Evolutionary conservation across 2,888 invertebrate species (phyloP).

Genomic region (Drosophila mimetica): DNA sequence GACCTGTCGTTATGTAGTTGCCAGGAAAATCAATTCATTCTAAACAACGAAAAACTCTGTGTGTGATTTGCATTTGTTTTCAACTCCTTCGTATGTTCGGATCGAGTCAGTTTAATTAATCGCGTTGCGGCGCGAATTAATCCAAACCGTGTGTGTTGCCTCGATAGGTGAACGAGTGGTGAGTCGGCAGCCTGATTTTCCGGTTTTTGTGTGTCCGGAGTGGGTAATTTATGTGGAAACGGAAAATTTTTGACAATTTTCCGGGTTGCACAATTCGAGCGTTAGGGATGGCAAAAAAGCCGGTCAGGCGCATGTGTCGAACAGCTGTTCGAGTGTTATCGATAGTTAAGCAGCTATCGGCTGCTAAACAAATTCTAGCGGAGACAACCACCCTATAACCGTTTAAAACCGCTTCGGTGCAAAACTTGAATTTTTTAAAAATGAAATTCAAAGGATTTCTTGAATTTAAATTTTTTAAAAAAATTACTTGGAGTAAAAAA

Average conservation of each 20-base stretch:
- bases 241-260: conserved; percentile 29
- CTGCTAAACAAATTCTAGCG: background rate
- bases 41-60: conserved; percentile 31
- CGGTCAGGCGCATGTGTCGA: conserved; percentile 2
- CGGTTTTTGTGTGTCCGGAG: background rate
- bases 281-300: conserved; percentile 22
- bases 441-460: too few species aligned
- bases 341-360: background rate
- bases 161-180: conserved; percentile 29
- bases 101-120: conserved; percentile 12
- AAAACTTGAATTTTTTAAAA: background rate
- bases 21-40: conserved; percentile 54
- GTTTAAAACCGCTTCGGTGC: background rate
- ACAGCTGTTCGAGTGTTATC: conserved; percentile 5
- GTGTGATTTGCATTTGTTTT: conserved; percentile 56
- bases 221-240: background rate
- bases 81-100: conserved; percentile 48
- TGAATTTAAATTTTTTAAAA: too few species aligned
- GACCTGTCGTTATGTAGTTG: conserved; percentile 23
- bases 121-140: conserved; percentile 49
- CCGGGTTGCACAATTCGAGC: conserved; percentile 41
- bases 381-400: conserved; percentile 32
- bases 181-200: conserved; percentile 2
- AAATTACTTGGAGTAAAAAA: too few species aligned
- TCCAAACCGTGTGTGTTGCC: conserved; percentile 23